These are phyloP conservation scores for Capra hircus DNA, from an alignment of 2,113 vertebrate genomes.

Conservation along the genomic window DNA sequence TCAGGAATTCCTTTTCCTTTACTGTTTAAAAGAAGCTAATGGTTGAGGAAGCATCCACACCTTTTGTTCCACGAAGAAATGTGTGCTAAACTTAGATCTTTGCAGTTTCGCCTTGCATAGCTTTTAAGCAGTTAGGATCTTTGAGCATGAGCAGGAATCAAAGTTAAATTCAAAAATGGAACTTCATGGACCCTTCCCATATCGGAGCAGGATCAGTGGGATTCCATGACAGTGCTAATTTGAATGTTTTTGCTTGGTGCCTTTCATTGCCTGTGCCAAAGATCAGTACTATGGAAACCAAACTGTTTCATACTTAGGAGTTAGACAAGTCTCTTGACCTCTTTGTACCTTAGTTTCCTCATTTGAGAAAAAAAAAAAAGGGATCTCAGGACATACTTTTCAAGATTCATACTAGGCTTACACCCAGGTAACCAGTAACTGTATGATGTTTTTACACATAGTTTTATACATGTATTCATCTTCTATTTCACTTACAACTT, in stretches of 20 bases:
- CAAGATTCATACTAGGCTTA: not conserved
- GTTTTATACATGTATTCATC: not conserved
- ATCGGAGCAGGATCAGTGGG: not conserved
- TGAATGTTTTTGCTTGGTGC: not conserved
- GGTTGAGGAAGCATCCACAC: not conserved
- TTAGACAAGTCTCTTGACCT: not conserved
- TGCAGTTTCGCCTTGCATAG: not conserved
- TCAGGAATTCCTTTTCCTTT: not conserved
- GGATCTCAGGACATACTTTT: not conserved
- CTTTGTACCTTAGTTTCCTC: constrained; percentile 29
- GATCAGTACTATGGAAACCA: not conserved
- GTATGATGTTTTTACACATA: not conserved
- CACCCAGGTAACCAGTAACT: not conserved
- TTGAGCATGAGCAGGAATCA: not conserved
- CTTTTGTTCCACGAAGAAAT: not conserved
- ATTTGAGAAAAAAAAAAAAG: not conserved
- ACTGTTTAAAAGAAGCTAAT: not conserved
- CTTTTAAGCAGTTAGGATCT: not conserved
- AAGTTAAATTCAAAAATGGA: not conserved
- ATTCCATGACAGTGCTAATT: not conserved
- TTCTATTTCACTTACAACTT: constrained; percentile 67
- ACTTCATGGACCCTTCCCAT: not conserved
- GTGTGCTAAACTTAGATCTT: not conserved
- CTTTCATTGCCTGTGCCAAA: not conserved
- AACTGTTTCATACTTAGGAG: not conserved